Evolutionary conservation across 1,140 invertebrate species (phyloP), one percentile per base, ranked within the genome.

Genomic region (Medauroidea extradentata): DNA sequence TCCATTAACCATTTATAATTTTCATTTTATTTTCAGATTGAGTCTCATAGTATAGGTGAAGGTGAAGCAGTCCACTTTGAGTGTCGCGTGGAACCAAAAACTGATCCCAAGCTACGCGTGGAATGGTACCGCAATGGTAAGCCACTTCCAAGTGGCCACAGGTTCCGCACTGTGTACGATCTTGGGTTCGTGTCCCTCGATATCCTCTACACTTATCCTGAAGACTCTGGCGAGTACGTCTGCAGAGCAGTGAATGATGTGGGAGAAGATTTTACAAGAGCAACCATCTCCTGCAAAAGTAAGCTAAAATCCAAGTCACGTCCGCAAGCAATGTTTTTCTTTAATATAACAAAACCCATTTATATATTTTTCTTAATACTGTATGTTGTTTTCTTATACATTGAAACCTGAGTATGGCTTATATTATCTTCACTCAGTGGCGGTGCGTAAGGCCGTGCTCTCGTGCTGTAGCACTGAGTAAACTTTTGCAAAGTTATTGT

Each of bases 101-200:
- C 92, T 64, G 96, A 99, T 83, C 88, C 95, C 1, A 94, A 88
- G 60, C 79, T 99, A 61, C 83, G 85, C 19, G 88, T 97, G 27
- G 91, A 96, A 74, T 97, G 94, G 94, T 96, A 91, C 67, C 84
- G 90, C 67, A 94, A 97, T 74, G 93, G 91, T 53, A 93, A 94
- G 77, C 76, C 87, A 0, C 79, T 97, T 58, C 88, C 89, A 18
- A 85, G 87, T 41, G 94, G 96, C 9, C 93, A 96, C 72, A 84
- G 96, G 64, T 98, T 96, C 73, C 86, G 90, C 60, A 91, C 93
- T 3, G 83, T 89, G 23, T 94, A 95, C 68, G 94, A 98, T 69
- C 92, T 98, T 86, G 94, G 94, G 24, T 96, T 92, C 71, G 94
- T 97, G 3, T 90, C 92, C 1, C 82, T 98, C 68, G 93, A 97